phyloP scores from a whole-genome alignment of 2,797 vertebrate species.

The Lacerta agilis region DNA sequence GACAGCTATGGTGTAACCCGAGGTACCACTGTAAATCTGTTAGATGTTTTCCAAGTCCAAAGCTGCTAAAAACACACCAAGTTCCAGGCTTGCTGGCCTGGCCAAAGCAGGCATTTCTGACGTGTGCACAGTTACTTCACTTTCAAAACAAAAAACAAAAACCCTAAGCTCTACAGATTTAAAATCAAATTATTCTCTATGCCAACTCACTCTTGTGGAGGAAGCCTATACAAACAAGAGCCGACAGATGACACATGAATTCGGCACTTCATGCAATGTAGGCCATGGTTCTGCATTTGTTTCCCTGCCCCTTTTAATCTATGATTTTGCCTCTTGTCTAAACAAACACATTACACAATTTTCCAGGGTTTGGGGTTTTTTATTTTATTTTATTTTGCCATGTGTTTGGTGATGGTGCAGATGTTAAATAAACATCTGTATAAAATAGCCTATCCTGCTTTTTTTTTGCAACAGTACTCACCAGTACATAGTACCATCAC shows the following conservation, averaged over 20 bases:
- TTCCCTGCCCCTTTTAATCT: background rate
- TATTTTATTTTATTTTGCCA: background rate
- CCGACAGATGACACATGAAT: constrained; percentile 47
- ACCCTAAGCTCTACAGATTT: constrained; percentile 11
- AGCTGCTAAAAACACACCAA: constrained; percentile 58
- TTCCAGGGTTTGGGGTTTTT: background rate
- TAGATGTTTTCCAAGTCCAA: constrained; percentile 59
- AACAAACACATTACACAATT: background rate
- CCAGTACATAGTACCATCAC: too few relatives aligned
- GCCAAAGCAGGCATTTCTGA: constrained; percentile 34
- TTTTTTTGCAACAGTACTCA: too few relatives aligned
- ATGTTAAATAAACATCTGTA: background rate
- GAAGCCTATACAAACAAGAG: constrained; percentile 31
- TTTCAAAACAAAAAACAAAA: background rate
- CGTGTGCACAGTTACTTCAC: constrained; percentile 27
- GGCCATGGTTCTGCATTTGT: background rate
- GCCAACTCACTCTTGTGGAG: constrained; percentile 27
- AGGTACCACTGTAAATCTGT: constrained; percentile 45
- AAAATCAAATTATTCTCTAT: constrained; percentile 19
- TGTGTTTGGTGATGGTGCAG: too few relatives aligned
- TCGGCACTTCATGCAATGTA: constrained; percentile 41
- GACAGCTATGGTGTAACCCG: too few relatives aligned
- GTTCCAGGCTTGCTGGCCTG: constrained; percentile 42
- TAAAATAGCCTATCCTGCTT: background rate
- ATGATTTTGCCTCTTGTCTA: too few relatives aligned